A percentile compares a stretch with the other conserved stretches of the same genome.
phyloP scores from a whole-genome alignment of 1,140 invertebrate species.

The Hylyphantes graminicola region DNA sequence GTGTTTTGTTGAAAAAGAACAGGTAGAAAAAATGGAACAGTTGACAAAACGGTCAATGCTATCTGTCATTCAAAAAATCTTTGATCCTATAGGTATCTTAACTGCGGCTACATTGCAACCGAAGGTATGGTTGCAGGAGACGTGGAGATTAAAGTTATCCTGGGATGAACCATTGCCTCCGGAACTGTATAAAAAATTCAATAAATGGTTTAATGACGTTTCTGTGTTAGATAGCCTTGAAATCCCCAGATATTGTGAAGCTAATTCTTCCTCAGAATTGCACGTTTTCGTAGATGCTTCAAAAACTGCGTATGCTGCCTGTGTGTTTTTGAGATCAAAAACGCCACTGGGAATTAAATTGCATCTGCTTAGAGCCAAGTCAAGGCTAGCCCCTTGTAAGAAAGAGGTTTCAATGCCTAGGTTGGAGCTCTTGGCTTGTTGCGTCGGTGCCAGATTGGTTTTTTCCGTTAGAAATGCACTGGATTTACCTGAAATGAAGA shows the following conservation, averaged over 20 bases:
- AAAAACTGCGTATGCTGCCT: background rate
- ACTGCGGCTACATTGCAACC: background rate
- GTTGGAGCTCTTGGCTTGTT: conserved; percentile 29
- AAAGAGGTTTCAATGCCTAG: background rate
- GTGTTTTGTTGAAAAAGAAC: background rate
- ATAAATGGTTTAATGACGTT: background rate
- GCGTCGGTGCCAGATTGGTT: background rate
- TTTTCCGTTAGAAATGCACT: background rate
- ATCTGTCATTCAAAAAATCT: background rate
- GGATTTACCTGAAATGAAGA: background rate
- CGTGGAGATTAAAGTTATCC: background rate
- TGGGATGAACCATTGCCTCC: background rate
- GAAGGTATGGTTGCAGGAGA: conserved; percentile 9
- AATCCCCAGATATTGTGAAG: background rate
- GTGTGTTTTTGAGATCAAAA: background rate
- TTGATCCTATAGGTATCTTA: conserved; percentile 3
- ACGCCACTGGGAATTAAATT: background rate
- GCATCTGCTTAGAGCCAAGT: background rate
- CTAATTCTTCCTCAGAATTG: background rate
- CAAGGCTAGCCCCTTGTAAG: conserved; percentile 20
- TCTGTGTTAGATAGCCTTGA: background rate
- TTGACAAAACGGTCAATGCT: background rate
- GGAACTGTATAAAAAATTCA: background rate
- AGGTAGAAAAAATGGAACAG: background rate
- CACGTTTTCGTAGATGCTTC: conserved; percentile 21